Evolutionary conservation across 2,113 vertebrate genomes (phyloP).

Genomic region (Macaca mulatta): DNA sequence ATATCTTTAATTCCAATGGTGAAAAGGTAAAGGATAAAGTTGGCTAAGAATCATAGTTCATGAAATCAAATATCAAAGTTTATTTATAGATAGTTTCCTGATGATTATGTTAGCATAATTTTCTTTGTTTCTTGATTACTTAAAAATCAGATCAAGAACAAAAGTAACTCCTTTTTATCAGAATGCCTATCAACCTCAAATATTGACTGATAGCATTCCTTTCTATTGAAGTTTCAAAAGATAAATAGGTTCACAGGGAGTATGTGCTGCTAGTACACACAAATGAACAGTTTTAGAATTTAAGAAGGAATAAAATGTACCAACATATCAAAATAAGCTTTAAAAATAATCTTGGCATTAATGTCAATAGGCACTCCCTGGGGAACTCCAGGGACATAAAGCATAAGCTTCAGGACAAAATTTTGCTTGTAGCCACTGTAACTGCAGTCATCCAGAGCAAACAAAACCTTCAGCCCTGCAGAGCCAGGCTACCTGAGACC

Average conservation of each 20-base stretch:
- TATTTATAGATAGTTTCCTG: slow-evolving; percentile 26
- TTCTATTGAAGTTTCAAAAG: slow-evolving; percentile 10
- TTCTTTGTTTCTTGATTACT: slow-evolving; percentile 16
- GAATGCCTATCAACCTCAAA: background rate
- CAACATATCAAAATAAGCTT: slow-evolving; percentile 29
- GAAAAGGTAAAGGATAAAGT: background rate
- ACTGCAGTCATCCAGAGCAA: background rate
- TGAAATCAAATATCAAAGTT: slow-evolving; percentile 14
- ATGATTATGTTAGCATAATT: background rate
- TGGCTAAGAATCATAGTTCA: slow-evolving; percentile 7
- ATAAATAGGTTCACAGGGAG: background rate
- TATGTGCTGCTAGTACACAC: background rate
- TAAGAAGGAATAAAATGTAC: slow-evolving; percentile 4
- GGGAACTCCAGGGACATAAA: background rate
- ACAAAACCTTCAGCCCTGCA: background rate
- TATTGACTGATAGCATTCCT: slow-evolving; percentile 20
- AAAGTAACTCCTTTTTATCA: slow-evolving; percentile 22
- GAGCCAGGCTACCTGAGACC: background rate
- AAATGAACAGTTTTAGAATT: slow-evolving; percentile 21
- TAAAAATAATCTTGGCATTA: background rate
- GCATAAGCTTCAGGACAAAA: background rate
- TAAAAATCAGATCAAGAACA: slow-evolving; percentile 20
- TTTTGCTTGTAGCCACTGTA: background rate
- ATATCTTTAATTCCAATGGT: background rate
- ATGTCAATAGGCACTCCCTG: background rate